These are phyloP conservation scores for Pogonophryne albipinna DNA, from an alignment of 2,797 vertebrate genomes.

Conservation along the genomic window DNA sequence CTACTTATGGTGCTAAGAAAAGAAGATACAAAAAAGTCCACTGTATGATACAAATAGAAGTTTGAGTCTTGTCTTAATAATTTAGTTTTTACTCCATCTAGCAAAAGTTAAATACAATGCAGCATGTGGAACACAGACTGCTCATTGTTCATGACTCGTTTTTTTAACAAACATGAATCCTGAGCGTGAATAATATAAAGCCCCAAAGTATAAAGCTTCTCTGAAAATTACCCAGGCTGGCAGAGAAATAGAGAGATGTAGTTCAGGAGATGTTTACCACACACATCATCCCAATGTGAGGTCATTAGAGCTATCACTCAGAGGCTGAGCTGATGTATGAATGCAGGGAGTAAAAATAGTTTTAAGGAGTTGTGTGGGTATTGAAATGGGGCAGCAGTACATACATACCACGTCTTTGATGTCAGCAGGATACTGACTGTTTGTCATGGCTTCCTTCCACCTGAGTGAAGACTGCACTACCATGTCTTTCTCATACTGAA, in stretches of 20 bases:
- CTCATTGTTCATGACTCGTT: conserved; percentile 20
- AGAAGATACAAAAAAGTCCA: not conserved
- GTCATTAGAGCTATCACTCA: conserved; percentile 60
- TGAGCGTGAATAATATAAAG: conserved; percentile 29
- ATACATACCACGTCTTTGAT: conserved; percentile 58
- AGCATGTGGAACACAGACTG: not conserved
- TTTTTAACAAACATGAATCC: conserved; percentile 16
- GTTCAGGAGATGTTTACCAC: conserved; percentile 51
- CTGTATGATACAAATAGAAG: not conserved
- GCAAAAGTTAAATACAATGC: conserved; percentile 4
- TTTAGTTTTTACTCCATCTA: not conserved
- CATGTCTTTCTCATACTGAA: conserved; percentile 24
- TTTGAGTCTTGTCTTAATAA: not conserved
- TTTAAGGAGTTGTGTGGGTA: conserved; percentile 35
- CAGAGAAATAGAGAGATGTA: conserved; percentile 27
- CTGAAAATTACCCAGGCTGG: conserved; percentile 28
- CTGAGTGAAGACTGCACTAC: not conserved
- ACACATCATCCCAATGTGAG: conserved; percentile 43
- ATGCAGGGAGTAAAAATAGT: conserved; percentile 53
- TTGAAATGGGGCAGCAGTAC: conserved; percentile 58
- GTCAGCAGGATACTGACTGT: conserved; percentile 63
- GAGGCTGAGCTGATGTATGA: conserved; percentile 39
- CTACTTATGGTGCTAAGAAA: not conserved
- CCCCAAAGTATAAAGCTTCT: conserved; percentile 24
- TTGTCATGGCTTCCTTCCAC: conserved; percentile 43